These are phyloP conservation scores for Cephus nigrinus DNA, from an alignment of 2,888 invertebrate genomes.

Conservation along the genomic window DNA sequence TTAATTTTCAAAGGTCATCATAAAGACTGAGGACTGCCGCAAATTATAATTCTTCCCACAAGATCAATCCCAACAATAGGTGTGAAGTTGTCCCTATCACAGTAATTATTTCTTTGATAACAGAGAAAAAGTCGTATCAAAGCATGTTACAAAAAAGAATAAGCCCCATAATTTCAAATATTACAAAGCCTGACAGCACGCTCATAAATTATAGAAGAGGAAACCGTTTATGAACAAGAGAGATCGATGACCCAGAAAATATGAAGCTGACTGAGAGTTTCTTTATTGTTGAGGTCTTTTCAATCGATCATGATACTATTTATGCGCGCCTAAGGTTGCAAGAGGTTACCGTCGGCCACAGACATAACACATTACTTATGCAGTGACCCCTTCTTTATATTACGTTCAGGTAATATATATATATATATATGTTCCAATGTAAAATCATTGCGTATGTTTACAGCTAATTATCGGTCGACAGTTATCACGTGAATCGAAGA, in stretches of 20 bases:
- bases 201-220: neutral
- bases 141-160: neutral
- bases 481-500: neutral
- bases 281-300: neutral
- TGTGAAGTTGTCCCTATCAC: neutral
- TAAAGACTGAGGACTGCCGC: neutral
- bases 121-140: neutral
- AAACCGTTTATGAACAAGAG: neutral
- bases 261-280: neutral
- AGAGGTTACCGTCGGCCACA: conserved; percentile 25
- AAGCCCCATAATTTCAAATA: neutral
- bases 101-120: neutral
- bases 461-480: neutral
- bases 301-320: neutral
- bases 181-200: neutral
- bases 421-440: neutral
- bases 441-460: neutral
- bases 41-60: neutral
- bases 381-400: conserved; percentile 22
- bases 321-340: conserved; percentile 12
- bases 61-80: neutral
- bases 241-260: neutral
- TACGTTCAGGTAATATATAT: neutral
- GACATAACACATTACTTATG: conserved; percentile 35
- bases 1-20: neutral